A percentile compares a stretch with the other conserved stretches of the same genome.
Evolutionary conservation across 2,113 vertebrate genomes (phyloP).

Genomic region (Junco hyemalis): DNA sequence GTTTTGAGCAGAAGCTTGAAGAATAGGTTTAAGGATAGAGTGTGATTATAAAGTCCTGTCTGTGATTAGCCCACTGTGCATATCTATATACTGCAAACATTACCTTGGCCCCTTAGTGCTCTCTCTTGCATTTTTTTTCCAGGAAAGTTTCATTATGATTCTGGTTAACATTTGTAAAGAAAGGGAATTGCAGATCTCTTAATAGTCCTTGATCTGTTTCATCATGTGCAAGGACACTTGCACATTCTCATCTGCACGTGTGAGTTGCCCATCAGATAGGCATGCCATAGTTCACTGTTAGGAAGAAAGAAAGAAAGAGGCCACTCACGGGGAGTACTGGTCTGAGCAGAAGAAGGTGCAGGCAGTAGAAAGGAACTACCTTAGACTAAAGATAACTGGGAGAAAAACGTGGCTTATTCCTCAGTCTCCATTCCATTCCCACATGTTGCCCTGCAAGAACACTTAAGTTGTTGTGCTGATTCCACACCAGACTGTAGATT

Average conservation of each 20-base stretch:
- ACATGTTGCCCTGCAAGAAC: not conserved
- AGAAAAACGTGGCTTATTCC: not conserved
- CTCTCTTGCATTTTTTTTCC: not conserved
- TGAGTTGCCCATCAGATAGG: not conserved
- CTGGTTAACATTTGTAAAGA: not conserved
- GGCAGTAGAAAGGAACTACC: not conserved
- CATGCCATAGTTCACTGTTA: not conserved
- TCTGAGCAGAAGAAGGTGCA: not conserved
- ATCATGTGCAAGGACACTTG: not conserved
- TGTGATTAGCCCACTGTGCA: not conserved
- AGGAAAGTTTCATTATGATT: not conserved
- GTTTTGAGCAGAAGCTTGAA: not conserved
- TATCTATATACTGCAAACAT: not conserved
- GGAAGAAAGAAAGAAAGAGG: not conserved
- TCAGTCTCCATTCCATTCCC: not conserved
- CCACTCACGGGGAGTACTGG: rapidly evolving
- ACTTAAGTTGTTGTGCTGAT: not conserved
- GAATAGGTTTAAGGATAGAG: not conserved
- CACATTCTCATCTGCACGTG: not conserved
- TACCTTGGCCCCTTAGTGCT: not conserved
- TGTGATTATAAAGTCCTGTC: not conserved
- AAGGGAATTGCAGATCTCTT: not conserved
- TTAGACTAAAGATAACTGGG: not conserved
- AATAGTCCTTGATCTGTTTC: not conserved
- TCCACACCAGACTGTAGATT: not conserved